These are phyloP conservation scores for Calvadosia cruxmelitensis DNA, from an alignment of 30 jellyfish, hydroid and myxozoan genomes.

Conservation along the genomic window DNA sequence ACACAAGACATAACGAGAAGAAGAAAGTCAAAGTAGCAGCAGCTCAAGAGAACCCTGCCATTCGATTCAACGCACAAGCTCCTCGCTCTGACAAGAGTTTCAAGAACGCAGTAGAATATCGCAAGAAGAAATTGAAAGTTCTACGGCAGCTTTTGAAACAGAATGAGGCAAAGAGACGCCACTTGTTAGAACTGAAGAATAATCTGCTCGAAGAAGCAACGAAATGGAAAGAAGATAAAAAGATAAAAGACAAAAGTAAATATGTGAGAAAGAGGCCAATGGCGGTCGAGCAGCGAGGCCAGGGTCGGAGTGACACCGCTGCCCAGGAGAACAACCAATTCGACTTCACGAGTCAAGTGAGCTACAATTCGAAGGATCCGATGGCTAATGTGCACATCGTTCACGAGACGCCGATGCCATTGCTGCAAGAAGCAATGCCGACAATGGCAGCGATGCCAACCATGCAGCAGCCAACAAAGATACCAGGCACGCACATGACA, in stretches of 20 bases:
- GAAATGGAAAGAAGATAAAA: not conserved
- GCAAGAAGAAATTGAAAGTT: not conserved
- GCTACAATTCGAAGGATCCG: not conserved
- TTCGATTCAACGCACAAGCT: not conserved
- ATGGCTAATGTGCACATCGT: constrained; percentile 7
- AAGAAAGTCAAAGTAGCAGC: not conserved
- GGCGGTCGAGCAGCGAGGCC: too few species aligned
- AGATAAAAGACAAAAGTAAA: too few species aligned
- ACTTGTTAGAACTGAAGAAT: too few species aligned
- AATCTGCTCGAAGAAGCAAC: not conserved
- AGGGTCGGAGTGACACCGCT: too few species aligned
- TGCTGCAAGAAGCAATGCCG: constrained; percentile 1
- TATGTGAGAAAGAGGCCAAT: too few species aligned
- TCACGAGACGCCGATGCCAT: constrained; percentile 15
- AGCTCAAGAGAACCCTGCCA: not conserved
- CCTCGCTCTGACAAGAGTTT: not conserved
- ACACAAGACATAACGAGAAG: not conserved
- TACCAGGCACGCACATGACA: not conserved
- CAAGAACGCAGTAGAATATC: not conserved
- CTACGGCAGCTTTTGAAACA: not conserved
- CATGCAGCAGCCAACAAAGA: too few species aligned
- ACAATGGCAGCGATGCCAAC: not conserved
- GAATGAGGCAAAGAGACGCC: not conserved
- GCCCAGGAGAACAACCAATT: not conserved
- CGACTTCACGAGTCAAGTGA: not conserved